These are phyloP conservation scores for Notolabrus celidotus DNA, from an alignment of 2,797 vertebrate genomes.

Conservation along the genomic window DNA sequence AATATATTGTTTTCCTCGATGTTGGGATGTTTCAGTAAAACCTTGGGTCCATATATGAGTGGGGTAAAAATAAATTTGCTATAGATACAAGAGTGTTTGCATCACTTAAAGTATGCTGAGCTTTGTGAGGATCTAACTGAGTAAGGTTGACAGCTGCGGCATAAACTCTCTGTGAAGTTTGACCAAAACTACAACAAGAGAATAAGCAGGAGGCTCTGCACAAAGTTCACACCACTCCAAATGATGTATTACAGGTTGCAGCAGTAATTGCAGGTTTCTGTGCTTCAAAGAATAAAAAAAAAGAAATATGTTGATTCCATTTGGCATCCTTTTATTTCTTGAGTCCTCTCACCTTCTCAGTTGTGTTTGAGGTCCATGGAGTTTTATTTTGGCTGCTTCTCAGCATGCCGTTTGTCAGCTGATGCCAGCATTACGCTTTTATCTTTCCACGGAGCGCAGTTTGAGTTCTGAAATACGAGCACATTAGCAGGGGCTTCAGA, in stretches of 20 bases:
- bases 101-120: not conserved
- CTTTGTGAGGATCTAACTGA: not conserved
- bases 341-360: slow-evolving; percentile 1
- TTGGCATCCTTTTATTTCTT: not conserved
- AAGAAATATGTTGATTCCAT: slow-evolving; percentile 1
- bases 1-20: not conserved
- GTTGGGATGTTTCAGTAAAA: too few relatives aligned
- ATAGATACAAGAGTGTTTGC: not conserved
- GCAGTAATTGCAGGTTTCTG: not conserved
- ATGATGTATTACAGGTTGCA: not conserved
- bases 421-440: slow-evolving; percentile 52
- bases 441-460: slow-evolving; percentile 26
- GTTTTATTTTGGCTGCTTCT: slow-evolving; percentile 19
- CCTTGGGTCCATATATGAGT: not conserved
- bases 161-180: not conserved
- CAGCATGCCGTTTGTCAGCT: slow-evolving; percentile 31
- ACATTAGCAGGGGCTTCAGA: slow-evolving; percentile 29
- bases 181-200: not conserved
- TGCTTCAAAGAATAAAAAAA: not conserved
- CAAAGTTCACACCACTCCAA: not conserved
- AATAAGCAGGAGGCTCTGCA: not conserved
- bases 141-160: not conserved
- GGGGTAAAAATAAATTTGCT: not conserved
- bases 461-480: slow-evolving; percentile 25
- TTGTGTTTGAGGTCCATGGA: slow-evolving; percentile 10